Base-by-base conservation (phyloP, 2,888 invertebrate genomes). In the Drosophila mayaguana region DNA sequence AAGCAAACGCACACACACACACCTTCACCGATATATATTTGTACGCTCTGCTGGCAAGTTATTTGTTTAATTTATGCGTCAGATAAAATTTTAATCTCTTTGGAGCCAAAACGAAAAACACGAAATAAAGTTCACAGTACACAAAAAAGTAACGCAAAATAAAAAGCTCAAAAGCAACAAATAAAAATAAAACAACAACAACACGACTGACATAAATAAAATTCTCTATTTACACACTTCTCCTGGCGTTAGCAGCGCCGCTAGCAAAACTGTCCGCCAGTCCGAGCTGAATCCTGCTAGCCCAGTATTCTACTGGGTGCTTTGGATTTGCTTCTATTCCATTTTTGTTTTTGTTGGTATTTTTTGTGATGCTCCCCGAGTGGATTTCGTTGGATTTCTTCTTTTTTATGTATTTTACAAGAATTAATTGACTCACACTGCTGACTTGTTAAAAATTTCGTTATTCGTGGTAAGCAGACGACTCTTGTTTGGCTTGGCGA, bases 31-130 rank as follows among this genome's bases (percentile, higher is more conserved):
- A 63, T 16, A 65, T 43, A 59, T 50, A 32, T 42, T 28, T 8
- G 68, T 65, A 32, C 32, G 48, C 61, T 64, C 34, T 54, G 55
- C 61, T 61, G 80, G 74, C 72, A 86, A 85, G 85, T 88, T 87
- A 81, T 87, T 87, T 87, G 86, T 78, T 85, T 88, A 88, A 87
- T 88, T 88, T 88, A 88, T 88, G 87, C 87, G 87, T 85, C 85
- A 88, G 88, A 88, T 88, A 87, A 88, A 88, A 88, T 88, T 88
- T 87, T 88, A 88, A 88, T 88, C 88, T 85, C 83, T 88, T 79
- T 77, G 69, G 82, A 81, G 82, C 77, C 83, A 71, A 83, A 80
- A 57, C 77, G 68, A 69, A 72, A 64, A 70, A 63, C 80, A 62
- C 66, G 73, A 79, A 84, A 86, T 81, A 81, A 83, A 84, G 81